Evolutionary conservation across 1,140 invertebrate genomes (phyloP), one percentile per base, ranked within the genome.

Genomic region (Pristionchus pacificus): DNA sequence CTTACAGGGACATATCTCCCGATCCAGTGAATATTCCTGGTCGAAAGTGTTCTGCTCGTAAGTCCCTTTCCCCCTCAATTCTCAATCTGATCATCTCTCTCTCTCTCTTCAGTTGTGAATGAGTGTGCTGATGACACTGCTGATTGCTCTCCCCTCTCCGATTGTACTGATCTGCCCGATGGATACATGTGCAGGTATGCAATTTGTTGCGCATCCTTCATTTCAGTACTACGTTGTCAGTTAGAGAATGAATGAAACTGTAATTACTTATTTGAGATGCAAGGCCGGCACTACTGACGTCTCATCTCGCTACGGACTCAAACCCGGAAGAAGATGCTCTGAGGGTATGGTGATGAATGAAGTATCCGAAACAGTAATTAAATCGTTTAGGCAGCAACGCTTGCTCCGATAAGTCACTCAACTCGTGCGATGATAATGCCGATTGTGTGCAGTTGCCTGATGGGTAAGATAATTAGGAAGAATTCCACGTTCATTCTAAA

Each of bases 361-460:
- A 24, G 58, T 28, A 59, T 74, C n/a, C 13, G 10, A n/a, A 73
- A 60, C 29, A 27, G 27, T 29, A 59, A 14, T 25, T 19, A 30
- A 28, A 28, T 70, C 63, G 65, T 78, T 71, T 60, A 84, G 82
- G 81, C 25, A 76, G 73, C 71, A 83, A 83, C 64, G 3, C 80
- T 66, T 83, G 82, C 65, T 49, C 70, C 10, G 76, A 78, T 55
- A 60, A 68, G 25, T 73, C 77, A 19, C 66, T 81, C 28, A 78
- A 83, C 60, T 80, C 82, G 19, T 85, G 84, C 70, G 77, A 85
- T 68, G 77, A 78, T 14, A 82, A 85, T 71, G 84, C 85, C 13
- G 75, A 80, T 29, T 86, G 85, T 76, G 75, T 81, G n/a, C 84
- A 86, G 65, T 72, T 77, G 2, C 75, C 78, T 14, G 84, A 84